Evolutionary conservation across 2,797 vertebrate genomes (phyloP).

Genomic region (Sciurus vulgaris): DNA sequence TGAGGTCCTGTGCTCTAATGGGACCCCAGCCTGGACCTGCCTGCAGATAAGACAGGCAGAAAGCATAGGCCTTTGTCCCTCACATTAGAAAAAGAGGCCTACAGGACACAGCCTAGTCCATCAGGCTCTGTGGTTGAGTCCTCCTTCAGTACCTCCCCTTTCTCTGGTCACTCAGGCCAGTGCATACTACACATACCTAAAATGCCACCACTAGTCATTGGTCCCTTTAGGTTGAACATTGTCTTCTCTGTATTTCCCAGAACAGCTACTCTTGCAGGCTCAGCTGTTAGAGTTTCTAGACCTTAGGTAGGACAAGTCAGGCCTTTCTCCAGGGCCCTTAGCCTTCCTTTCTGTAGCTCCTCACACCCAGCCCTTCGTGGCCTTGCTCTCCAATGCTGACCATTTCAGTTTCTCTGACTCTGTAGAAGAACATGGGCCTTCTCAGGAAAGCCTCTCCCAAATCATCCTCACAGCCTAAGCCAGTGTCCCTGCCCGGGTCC

Average conservation of each 20-base stretch:
- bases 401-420: not conserved
- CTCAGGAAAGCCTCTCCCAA: not conserved
- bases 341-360: not conserved
- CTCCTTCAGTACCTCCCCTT: not conserved
- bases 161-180: not conserved
- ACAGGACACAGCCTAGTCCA: not conserved
- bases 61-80: not conserved
- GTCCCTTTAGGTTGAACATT: not conserved
- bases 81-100: not conserved
- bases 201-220: not conserved
- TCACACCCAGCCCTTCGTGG: not conserved
- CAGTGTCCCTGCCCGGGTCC: not conserved
- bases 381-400: not conserved
- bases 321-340: not conserved
- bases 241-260: not conserved
- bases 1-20: not conserved
- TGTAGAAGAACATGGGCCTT: not conserved
- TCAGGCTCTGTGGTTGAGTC: not conserved
- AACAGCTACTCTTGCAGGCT: not conserved
- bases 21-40: not conserved
- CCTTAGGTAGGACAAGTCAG: not conserved
- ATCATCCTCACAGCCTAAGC: not conserved
- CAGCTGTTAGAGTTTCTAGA: not conserved
- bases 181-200: slow-evolving; percentile 9
- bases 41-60: not conserved